Base-by-base conservation (phyloP, 1,140 invertebrate genomes). In the Pseudomyrmex dendroicus region DNA sequence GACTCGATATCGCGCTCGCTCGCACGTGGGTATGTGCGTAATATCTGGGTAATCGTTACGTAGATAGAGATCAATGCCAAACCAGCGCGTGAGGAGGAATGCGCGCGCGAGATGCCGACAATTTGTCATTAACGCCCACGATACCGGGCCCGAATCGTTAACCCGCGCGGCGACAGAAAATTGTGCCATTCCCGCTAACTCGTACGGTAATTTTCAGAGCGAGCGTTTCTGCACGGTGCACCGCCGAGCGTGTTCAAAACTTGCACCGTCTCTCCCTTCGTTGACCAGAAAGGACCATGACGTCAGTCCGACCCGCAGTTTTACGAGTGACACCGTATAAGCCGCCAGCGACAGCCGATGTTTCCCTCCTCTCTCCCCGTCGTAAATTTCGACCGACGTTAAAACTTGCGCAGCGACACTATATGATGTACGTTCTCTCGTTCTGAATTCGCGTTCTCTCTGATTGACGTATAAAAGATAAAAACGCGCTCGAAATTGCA, bases 21-120 rank as follows among this genome's bases (percentile, higher is more conserved):
- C 20, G 86, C 87, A 88, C 84, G 87, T 89, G 87, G 86, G 86
- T 90, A 82, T 64, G 64, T 64, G 25, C 80, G 63, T 86, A 82
- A 89, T 89, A 90, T 90, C 84, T 89, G 83, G 86, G 90, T 89
- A 91, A 91, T 91, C 89, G 90, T 91, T 90, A 91, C 90, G 89
- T 86, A 91, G 90, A 91, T 91, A 91, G 90, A 86, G 91, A 92
- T 92, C 91, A 92, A 91, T 92, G 91, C 91, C 91, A 92, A 91
- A 88, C 83, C 66, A n/a, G 83, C 82, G 73, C 35, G 35, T 35
- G 35, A 35, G 35, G 35, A 80, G 86, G 83, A 85, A 35, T 7
- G 35, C 35, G 35, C 35, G 85, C 73, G 56, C 82, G 76, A 89
- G 82, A 87, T 86, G 82, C 82, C 50, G 13, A 88, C 80, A 91